Conservation (phyloP, 2,797 vertebrate species). For the Muscicapa striata region DNA sequence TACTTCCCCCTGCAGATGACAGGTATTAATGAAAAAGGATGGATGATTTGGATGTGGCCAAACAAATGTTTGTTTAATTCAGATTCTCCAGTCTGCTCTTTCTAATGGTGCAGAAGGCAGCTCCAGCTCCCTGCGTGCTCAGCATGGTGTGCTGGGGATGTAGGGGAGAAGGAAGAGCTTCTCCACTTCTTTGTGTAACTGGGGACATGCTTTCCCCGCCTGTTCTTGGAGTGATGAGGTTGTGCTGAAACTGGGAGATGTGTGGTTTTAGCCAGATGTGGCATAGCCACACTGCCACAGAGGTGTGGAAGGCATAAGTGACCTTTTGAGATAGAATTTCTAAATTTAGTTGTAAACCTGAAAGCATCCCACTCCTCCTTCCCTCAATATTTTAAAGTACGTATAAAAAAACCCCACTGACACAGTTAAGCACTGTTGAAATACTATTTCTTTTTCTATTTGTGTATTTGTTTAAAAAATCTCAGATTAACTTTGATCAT, state of each 20-base stretch:
- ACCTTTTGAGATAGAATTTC: neutral
- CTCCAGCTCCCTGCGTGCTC: neutral
- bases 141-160: neutral
- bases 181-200: neutral
- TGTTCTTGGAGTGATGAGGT: neutral
- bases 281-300: neutral
- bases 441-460: neutral
- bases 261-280: neutral
- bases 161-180: neutral
- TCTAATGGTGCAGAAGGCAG: neutral
- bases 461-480: neutral
- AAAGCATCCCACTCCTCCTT: neutral
- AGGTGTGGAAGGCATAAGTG: neutral
- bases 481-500: neutral
- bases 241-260: neutral
- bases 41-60: accelerated
- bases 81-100: neutral
- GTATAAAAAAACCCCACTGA: accelerated
- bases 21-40: neutral
- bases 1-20: neutral
- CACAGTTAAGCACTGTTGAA: neutral
- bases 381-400: neutral
- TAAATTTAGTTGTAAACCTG: neutral
- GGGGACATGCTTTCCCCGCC: neutral
- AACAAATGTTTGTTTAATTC: neutral